Conservation (phyloP, 1,140 invertebrate species). For the Atta colombica region DNA sequence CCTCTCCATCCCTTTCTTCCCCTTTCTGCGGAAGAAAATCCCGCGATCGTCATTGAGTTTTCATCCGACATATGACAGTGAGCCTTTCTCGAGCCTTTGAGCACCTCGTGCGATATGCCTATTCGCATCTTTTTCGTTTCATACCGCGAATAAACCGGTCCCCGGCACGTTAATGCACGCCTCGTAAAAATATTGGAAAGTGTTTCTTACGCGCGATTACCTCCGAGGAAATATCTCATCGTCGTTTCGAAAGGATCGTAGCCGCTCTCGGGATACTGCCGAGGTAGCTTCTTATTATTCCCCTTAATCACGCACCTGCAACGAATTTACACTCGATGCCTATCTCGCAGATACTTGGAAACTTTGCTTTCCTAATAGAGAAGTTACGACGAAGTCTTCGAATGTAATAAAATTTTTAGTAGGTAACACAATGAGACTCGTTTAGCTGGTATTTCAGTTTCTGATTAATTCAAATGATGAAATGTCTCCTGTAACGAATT, state of each 20-base stretch:
- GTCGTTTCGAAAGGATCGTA: slow-evolving; percentile 19
- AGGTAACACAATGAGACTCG: background rate
- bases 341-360: slow-evolving; percentile 28
- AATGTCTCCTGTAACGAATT: background rate
- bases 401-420: background rate
- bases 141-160: slow-evolving; percentile 55
- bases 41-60: slow-evolving; percentile 65
- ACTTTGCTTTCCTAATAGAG: slow-evolving; percentile 34
- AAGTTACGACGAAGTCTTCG: slow-evolving; percentile 6
- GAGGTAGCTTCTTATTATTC: slow-evolving; percentile 39
- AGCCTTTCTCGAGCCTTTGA: slow-evolving; percentile 41
- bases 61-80: slow-evolving; percentile 66
- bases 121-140: slow-evolving; percentile 64
- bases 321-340: slow-evolving; percentile 21
- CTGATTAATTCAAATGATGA: background rate
- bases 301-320: slow-evolving; percentile 25
- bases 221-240: slow-evolving; percentile 47
- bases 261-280: background rate
- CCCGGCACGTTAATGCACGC: slow-evolving; percentile 51
- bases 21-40: slow-evolving; percentile 52
- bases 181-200: slow-evolving; percentile 34
- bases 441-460: slow-evolving; percentile 4
- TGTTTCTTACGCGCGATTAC: slow-evolving; percentile 33
- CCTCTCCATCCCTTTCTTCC: background rate
- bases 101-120: slow-evolving; percentile 65